phyloP scores from a whole-genome alignment of 2,888 invertebrate genomes.

The Drosophila multiciliata region DNA sequence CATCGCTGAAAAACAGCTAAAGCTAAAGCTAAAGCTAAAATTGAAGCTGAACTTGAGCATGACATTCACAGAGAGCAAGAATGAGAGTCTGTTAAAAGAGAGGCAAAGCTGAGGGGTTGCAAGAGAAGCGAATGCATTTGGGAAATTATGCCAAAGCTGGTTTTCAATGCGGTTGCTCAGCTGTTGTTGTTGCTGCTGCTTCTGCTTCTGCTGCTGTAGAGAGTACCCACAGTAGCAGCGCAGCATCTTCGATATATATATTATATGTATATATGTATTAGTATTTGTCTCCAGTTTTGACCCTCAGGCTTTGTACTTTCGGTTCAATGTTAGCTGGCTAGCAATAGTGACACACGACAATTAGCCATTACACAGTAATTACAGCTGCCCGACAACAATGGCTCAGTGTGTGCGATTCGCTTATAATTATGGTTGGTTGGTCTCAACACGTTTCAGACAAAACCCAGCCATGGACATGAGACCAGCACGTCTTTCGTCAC shows the following conservation, averaged over 20 bases:
- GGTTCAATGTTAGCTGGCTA: slow-evolving; percentile 51
- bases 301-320: slow-evolving; percentile 60
- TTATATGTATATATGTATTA: background rate
- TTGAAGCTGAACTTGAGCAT: slow-evolving; percentile 68
- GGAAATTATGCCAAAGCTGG: slow-evolving; percentile 72
- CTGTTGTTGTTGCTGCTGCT: slow-evolving; percentile 21
- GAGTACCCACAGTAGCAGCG: slow-evolving; percentile 21
- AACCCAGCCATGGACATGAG: slow-evolving; percentile 34
- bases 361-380: slow-evolving; percentile 62
- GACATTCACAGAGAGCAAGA: slow-evolving; percentile 57
- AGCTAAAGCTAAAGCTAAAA: slow-evolving; percentile 16
- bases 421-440: slow-evolving; percentile 9
- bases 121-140: slow-evolving; percentile 52
- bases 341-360: slow-evolving; percentile 43
- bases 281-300: slow-evolving; percentile 25
- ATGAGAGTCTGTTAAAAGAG: slow-evolving; percentile 9
- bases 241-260: slow-evolving; percentile 34
- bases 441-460: slow-evolving; percentile 56
- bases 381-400: slow-evolving; percentile 61
- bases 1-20: slow-evolving; percentile 24
- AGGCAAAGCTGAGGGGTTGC: slow-evolving; percentile 40
- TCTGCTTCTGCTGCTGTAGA: background rate
- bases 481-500: slow-evolving; percentile 36
- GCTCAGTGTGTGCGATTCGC: background rate
- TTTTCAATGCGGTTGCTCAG: slow-evolving; percentile 56